Conservation (phyloP, 2,113 vertebrate species). For the Murina feae region DNA sequence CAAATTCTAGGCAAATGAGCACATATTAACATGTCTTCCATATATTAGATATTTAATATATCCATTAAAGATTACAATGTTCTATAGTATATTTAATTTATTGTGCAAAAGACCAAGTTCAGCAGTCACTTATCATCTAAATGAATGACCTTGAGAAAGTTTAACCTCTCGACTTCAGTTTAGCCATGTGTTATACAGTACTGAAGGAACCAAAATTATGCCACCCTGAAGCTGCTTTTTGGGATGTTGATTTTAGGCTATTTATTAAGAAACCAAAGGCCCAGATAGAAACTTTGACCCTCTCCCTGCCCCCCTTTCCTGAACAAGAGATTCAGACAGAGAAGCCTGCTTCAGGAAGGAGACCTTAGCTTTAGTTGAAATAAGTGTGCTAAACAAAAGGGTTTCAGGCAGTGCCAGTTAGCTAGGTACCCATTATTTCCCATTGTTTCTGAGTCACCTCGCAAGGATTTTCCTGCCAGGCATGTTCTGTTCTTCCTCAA, state of each 20-base stretch:
- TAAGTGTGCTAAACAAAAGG: neutral
- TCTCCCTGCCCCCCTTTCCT: too few species aligned
- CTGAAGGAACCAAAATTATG: neutral
- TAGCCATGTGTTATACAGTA: neutral
- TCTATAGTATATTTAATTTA: neutral
- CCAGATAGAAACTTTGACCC: neutral
- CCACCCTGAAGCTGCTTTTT: neutral
- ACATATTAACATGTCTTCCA: neutral
- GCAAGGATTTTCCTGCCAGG: neutral
- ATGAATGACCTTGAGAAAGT: neutral
- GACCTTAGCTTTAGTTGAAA: neutral
- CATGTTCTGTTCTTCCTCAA: neutral
- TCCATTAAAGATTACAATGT: neutral
- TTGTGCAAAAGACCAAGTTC: neutral
- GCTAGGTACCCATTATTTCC: neutral
- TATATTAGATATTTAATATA: neutral
- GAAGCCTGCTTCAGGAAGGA: neutral
- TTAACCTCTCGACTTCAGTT: neutral
- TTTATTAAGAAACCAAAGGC: neutral
- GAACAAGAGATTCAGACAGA: neutral
- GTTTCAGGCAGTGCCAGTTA: neutral
- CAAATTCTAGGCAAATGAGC: neutral
- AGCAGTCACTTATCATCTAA: neutral
- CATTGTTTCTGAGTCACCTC: neutral
- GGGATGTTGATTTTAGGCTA: neutral